These are phyloP conservation scores for Penaeus chinensis DNA, from an alignment of 1,140 invertebrate species.

Conservation along the genomic window DNA sequence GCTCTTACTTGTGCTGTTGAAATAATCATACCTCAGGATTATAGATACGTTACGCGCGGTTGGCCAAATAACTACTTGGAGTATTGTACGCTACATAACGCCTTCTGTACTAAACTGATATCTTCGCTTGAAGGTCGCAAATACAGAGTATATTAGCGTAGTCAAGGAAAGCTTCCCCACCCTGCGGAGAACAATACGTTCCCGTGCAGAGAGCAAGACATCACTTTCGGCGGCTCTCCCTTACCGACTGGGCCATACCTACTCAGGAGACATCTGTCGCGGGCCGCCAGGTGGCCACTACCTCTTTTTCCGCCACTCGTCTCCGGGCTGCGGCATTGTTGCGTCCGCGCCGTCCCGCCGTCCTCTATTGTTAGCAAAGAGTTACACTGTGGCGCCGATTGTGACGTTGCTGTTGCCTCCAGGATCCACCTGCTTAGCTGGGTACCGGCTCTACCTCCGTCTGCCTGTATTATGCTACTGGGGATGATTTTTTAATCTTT, in stretches of 20 bases:
- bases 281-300: constrained; percentile 41
- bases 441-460: neutral
- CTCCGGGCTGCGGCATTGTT: constrained; percentile 43
- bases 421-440: constrained; percentile 31
- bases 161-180: too few species aligned
- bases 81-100: too few species aligned
- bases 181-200: neutral
- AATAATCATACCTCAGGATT: too few species aligned
- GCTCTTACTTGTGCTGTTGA: too few species aligned
- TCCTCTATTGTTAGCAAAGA: constrained; percentile 45
- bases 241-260: neutral
- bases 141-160: too few species aligned
- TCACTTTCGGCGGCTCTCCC: neutral
- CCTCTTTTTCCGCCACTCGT: constrained; percentile 57
- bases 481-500: too few species aligned
- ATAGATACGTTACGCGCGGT: too few species aligned
- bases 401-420: constrained; percentile 31
- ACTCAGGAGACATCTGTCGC: constrained; percentile 49
- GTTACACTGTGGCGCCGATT: constrained; percentile 43
- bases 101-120: too few species aligned
- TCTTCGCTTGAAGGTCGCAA: too few species aligned
- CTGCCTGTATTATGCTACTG: neutral
- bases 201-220: neutral
- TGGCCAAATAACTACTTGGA: too few species aligned
- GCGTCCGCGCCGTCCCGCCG: constrained; percentile 9